These are phyloP conservation scores for Aleiodes testaceus DNA, from an alignment of 2,888 invertebrate genomes.

Conservation along the genomic window DNA sequence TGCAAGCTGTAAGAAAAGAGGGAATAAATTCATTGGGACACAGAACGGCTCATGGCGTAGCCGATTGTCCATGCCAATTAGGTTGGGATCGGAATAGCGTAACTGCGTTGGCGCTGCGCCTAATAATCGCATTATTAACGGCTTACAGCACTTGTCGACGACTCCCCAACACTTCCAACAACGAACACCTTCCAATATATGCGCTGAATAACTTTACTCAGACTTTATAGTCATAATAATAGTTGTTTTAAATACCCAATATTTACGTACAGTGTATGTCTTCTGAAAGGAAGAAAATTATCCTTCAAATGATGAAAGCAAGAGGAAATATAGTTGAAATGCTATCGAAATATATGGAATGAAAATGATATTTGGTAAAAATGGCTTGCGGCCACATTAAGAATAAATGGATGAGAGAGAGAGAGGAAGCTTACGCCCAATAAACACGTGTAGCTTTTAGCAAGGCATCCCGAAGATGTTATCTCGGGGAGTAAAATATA, in stretches of 20 bases:
- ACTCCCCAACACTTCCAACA: not conserved
- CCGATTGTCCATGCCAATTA: conserved; percentile 68
- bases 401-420: conserved; percentile 29
- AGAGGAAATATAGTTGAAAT: conserved; percentile 48
- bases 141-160: conserved; percentile 46
- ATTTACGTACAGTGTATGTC: no score
- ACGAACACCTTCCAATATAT: no score
- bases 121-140: conserved; percentile 68
- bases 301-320: not conserved
- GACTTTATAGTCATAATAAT: no score
- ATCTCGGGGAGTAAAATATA: conserved; percentile 71
- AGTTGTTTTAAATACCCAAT: no score
- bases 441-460: conserved; percentile 73
- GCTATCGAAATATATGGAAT: conserved; percentile 30
- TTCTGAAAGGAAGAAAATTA: not conserved
- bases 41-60: conserved; percentile 62
- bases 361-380: conserved; percentile 46
- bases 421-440: conserved; percentile 63
- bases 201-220: no score
- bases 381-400: conserved; percentile 34
- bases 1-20: conserved; percentile 55
- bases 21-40: conserved; percentile 63
- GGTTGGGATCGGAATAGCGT: conserved; percentile 65
- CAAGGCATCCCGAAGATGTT: conserved; percentile 71
- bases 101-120: conserved; percentile 63